phyloP scores from a whole-genome alignment of 2,113 vertebrate genomes.

The Callopanchax toddi region DNA sequence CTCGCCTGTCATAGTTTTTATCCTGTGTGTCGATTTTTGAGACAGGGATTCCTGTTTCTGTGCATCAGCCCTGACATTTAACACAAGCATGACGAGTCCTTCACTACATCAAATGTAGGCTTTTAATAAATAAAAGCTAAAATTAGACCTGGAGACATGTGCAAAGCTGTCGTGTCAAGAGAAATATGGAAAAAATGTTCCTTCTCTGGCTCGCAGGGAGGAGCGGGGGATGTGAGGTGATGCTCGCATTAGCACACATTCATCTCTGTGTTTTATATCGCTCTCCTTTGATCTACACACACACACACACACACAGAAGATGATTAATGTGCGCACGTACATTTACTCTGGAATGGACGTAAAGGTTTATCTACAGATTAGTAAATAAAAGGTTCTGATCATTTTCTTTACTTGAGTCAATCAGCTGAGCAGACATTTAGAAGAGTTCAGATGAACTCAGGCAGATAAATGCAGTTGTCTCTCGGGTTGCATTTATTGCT shows the following conservation, averaged over 20 bases:
- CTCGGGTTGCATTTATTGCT: not conserved
- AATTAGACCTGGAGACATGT: constrained; percentile 30
- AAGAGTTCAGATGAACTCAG: not conserved
- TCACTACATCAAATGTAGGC: constrained; percentile 6
- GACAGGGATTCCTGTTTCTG: not conserved
- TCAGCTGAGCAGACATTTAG: not conserved
- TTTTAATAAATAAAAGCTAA: constrained; percentile 29
- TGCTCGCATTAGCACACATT: constrained; percentile 60
- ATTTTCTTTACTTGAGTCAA: constrained; percentile 15
- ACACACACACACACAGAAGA: constrained; percentile 18
- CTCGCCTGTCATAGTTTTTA: not conserved
- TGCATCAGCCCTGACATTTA: constrained; percentile 20
- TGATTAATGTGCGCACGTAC: constrained; percentile 34
- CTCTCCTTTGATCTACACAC: constrained; percentile 19
- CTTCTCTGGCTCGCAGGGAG: constrained; percentile 30
- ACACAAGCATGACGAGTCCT: not conserved
- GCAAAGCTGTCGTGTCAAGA: constrained; percentile 34
- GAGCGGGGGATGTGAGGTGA: constrained; percentile 55
- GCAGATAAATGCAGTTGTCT: not conserved
- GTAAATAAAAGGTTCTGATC: constrained; percentile 13
- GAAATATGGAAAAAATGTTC: constrained; percentile 58
- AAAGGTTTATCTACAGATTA: not conserved
- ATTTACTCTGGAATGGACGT: constrained; percentile 5
- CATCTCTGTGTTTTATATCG: constrained; percentile 57
- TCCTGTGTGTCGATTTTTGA: not conserved